Base-by-base conservation (phyloP, 2,113 vertebrate genomes). In the Lycocorax pyrrhopterus region DNA sequence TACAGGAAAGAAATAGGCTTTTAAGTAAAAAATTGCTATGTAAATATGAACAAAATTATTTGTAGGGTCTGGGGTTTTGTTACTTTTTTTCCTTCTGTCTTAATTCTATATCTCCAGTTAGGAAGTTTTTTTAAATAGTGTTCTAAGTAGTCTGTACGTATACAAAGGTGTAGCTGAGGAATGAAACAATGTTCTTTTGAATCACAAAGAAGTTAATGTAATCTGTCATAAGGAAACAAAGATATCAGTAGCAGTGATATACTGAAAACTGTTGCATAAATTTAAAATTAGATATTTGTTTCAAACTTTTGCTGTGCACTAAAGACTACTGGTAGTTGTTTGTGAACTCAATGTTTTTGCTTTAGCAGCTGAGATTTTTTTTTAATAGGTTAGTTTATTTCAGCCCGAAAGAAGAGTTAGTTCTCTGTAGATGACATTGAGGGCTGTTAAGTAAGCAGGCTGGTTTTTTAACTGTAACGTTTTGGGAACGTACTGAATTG, bases 21-120 rank as follows among this genome's bases (percentile, higher is more conserved):
- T 98, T 98, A 96, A 98, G 98, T 96, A 98, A 98, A 98, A 97
- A 87, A 43, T 95, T 98, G 97, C 91, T 93, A 83, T 89, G 52
- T 95, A 95, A 97, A 96, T 96, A 94, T 94, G 5, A 94, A 49
- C 14, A 85, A 93, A 96, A 96, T n/a, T 87, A 75, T 93, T 81
- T 93, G 35, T 84, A 84, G 75, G 74, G 82, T 96, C 67, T 82
- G 62, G 6, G 2, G 2, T 14, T 80, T 94, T 75, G 41, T 53
- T 91, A 64, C 55, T 90, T 80, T 83, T 67, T 60, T 90, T 55
- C 68, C 64, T 96, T 60, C 32, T n/a, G 9, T 44, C 44, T 55
- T 51, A 67, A 63, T 93, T 94, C 73, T 84, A 4, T 84, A 26
- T 75, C 33, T 88, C 55, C 79, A 83, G 59, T 87, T 95, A 72